A percentile compares a stretch with the other conserved stretches of the same genome.
phyloP scores from a whole-genome alignment of 2,113 vertebrate species.

The Callipepla californica region DNA sequence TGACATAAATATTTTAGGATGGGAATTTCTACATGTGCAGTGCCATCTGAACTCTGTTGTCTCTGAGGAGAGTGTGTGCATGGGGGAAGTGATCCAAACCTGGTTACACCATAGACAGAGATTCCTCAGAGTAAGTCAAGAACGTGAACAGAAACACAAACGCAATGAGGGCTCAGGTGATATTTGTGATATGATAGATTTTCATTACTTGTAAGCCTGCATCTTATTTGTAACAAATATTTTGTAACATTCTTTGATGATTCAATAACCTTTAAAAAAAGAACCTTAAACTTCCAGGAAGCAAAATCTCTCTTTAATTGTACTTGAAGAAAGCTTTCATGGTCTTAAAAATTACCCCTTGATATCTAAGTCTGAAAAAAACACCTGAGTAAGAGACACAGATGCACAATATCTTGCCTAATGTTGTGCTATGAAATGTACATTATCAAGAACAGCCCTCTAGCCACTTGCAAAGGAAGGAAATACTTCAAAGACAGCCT shows the following conservation, averaged over 20 bases:
- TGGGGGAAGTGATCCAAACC: background rate
- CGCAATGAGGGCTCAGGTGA: background rate
- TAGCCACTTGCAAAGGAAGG: conserved; percentile 15
- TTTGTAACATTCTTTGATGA: conserved; percentile 6
- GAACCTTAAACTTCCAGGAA: background rate
- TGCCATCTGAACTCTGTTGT: background rate
- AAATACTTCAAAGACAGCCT: conserved; percentile 34
- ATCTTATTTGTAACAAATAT: background rate
- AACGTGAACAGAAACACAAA: background rate
- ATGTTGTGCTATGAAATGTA: conserved; percentile 29
- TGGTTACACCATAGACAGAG: fast-evolving
- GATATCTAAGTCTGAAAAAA: background rate
- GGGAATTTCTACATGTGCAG: background rate
- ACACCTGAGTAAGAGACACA: background rate
- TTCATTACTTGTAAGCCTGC: background rate
- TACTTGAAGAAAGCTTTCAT: conserved; percentile 10
- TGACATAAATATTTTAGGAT: background rate
- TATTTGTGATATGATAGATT: background rate
- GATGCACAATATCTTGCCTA: conserved; percentile 13
- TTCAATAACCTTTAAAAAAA: background rate
- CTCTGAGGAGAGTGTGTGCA: background rate
- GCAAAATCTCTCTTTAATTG: background rate
- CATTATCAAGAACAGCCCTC: conserved; percentile 23
- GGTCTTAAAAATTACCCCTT: conserved; percentile 34
- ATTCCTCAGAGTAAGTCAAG: background rate